Conservation (phyloP, 23 tunicate species). For the Trididemnum clinides region DNA sequence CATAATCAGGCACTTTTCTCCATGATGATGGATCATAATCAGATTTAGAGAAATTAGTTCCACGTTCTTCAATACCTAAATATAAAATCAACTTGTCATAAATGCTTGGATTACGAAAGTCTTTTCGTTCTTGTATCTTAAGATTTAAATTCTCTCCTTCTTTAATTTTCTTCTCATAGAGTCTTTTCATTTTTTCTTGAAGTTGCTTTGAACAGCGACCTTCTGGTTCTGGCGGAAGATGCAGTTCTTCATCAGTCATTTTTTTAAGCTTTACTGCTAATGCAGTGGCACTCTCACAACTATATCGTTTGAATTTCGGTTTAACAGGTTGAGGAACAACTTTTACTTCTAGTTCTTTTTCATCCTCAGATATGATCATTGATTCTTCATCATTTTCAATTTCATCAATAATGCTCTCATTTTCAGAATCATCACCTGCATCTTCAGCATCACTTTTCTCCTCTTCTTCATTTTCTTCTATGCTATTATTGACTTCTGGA, state of each 20-base stretch:
- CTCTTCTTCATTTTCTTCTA: slow-evolving; percentile 4
- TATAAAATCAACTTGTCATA: slow-evolving; percentile 87
- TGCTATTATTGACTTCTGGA: not conserved
- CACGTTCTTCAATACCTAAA: slow-evolving; percentile 86
- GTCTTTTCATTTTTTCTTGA: slow-evolving; percentile 62
- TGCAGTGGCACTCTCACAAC: slow-evolving; percentile 87
- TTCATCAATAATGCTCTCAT: slow-evolving; percentile 38
- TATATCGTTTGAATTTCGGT: slow-evolving; percentile 43
- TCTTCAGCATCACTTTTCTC: not conserved
- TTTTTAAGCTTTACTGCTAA: slow-evolving; percentile 61
- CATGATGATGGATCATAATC: slow-evolving; percentile 84
- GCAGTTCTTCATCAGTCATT: slow-evolving; percentile 51
- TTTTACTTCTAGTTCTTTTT: not conserved
- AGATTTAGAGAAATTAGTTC: slow-evolving; percentile 87
- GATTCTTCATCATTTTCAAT: slow-evolving; percentile 38
- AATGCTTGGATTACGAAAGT: slow-evolving; percentile 94
- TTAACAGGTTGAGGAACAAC: slow-evolving; percentile 39
- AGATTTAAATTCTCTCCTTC: slow-evolving; percentile 76
- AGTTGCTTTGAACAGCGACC: slow-evolving; percentile 58
- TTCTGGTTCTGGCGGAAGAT: slow-evolving; percentile 75
- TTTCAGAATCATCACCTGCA: not conserved
- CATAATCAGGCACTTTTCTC: slow-evolving; percentile 81
- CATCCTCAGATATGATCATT: slow-evolving; percentile 27
- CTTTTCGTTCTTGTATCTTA: slow-evolving; percentile 72
- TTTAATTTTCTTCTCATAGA: slow-evolving; percentile 63